These are phyloP conservation scores for Zaprionus tsacasi DNA, from an alignment of 1,140 invertebrate species.

Conservation along the genomic window DNA sequence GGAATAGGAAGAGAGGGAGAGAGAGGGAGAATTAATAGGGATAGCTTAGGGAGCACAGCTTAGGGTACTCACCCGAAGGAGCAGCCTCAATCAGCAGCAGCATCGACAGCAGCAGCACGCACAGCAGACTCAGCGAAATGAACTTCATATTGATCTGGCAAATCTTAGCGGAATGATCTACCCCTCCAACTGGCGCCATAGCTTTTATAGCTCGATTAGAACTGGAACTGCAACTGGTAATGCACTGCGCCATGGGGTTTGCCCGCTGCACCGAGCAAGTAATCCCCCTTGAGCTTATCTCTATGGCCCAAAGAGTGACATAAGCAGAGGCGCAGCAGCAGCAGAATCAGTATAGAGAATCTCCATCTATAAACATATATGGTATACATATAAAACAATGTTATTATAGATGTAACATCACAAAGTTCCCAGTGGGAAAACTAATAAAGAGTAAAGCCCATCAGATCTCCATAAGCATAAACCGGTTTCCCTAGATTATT, in stretches of 20 bases:
- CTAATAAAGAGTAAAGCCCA: no score
- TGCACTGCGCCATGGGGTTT: background rate
- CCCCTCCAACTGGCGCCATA: background rate
- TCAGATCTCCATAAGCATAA: background rate
- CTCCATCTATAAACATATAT: background rate
- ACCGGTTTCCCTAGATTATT: background rate
- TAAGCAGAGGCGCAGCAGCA: background rate
- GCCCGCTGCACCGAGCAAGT: background rate
- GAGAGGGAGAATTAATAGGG: background rate
- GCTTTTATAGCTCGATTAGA: slow-evolving; percentile 8
- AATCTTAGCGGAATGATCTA: slow-evolving; percentile 1
- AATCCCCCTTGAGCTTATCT: background rate
- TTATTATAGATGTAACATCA: background rate
- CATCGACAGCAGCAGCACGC: slow-evolving; percentile 21
- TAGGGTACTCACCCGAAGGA: slow-evolving; percentile 14
- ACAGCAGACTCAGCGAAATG: slow-evolving; percentile 15
- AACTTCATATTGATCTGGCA: slow-evolving; percentile 28
- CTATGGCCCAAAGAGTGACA: background rate
- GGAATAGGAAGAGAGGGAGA: background rate
- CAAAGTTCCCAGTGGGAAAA: background rate
- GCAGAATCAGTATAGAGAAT: background rate
- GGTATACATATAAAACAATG: background rate
- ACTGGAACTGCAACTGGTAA: background rate
- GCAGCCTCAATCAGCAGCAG: slow-evolving; percentile 17
- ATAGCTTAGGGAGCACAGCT: background rate